Conservation (phyloP, 2,797 vertebrate genomes). For the Lagocephalus sceleratus region DNA sequence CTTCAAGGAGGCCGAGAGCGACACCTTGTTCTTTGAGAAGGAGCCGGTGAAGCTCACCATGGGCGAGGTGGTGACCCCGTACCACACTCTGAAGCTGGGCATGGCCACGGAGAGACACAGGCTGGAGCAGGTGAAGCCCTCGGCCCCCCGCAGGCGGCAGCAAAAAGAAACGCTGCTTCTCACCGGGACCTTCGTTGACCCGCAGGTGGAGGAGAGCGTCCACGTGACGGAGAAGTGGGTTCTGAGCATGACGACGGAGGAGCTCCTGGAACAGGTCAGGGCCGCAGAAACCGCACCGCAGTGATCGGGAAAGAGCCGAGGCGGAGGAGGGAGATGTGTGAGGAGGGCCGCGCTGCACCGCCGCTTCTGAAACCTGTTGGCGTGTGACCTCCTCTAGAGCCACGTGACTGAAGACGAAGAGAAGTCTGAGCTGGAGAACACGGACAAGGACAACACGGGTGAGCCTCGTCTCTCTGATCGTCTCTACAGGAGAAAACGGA, state of each 20-base stretch:
- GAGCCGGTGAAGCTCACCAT: constrained; percentile 84
- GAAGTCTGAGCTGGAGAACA: constrained; percentile 12
- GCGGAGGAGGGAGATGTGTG: no score
- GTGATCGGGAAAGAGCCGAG: no score
- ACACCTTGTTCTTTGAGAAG: constrained; percentile 80
- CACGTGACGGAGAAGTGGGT: constrained; percentile 58
- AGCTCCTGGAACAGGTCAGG: constrained; percentile 42
- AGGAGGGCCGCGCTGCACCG: no score
- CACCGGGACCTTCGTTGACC: neutral
- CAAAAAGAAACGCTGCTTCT: no score
- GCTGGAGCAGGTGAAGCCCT: constrained; percentile 82
- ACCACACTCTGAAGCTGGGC: constrained; percentile 86
- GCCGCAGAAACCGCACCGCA: neutral
- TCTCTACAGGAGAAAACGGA: no score
- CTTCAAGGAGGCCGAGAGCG: constrained; percentile 82
- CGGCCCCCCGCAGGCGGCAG: neutral
- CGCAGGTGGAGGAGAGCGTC: constrained; percentile 66
- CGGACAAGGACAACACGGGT: constrained; percentile 42
- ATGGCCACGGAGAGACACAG: constrained; percentile 86
- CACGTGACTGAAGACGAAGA: constrained; percentile 37
- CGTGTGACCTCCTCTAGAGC: constrained; percentile 38
- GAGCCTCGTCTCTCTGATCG: constrained; percentile 6
- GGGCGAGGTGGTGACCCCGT: constrained; percentile 89
- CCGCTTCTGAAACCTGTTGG: neutral
- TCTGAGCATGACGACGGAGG: constrained; percentile 52